phyloP scores from a whole-genome alignment of 2,797 vertebrate genomes.

The Argentina silus region DNA sequence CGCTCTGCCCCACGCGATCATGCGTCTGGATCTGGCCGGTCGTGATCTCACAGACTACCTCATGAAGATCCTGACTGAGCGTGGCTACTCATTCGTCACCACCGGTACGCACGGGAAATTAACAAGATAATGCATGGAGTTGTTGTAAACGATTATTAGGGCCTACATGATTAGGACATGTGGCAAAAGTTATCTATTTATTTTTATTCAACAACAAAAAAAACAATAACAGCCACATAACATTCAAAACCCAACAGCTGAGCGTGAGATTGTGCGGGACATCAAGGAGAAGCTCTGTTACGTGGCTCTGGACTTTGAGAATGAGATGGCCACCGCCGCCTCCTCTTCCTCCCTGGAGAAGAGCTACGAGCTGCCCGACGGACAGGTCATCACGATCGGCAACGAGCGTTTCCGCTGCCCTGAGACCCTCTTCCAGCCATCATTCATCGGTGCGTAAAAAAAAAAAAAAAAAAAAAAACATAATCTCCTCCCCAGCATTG shows the following conservation, averaged over 20 bases:
- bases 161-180: background rate
- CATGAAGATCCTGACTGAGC: constrained; percentile 79
- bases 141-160: no score
- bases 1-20: constrained; percentile 76
- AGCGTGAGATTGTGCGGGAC: constrained; percentile 82
- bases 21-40: constrained; percentile 75
- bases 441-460: constrained; percentile 78
- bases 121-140: background rate
- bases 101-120: constrained; percentile 54
- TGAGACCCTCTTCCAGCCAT: constrained; percentile 84
- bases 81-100: constrained; percentile 78
- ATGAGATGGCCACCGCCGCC: constrained; percentile 83
- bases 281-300: constrained; percentile 85
- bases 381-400: constrained; percentile 85
- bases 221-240: background rate
- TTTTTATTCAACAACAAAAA: no score
- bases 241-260: constrained; percentile 63
- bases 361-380: constrained; percentile 83
- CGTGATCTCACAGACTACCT: constrained; percentile 78
- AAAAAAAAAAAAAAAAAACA: background rate
- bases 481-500: background rate
- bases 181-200: background rate
- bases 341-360: constrained; percentile 85
- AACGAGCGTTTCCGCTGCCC: constrained; percentile 85
- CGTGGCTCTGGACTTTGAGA: constrained; percentile 83